phyloP scores from a whole-genome alignment of 2,888 invertebrate species.

The Pandemis heparana region DNA sequence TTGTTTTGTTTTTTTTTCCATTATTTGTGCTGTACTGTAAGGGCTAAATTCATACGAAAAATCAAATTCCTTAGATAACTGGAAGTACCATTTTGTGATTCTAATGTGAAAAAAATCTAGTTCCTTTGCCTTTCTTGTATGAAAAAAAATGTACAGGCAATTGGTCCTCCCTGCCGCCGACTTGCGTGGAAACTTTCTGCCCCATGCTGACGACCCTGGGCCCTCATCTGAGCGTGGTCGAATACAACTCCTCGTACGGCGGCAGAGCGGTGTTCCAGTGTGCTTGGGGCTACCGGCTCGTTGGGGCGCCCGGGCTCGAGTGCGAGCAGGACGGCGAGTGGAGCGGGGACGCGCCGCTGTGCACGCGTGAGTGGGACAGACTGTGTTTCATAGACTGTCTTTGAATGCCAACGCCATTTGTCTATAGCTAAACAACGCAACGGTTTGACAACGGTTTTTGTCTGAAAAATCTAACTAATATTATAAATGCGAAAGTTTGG shows the following conservation, averaged over 20 bases:
- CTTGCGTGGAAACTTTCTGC: conserved; percentile 92
- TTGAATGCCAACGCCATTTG: no score
- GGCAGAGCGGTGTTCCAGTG: conserved; percentile 93
- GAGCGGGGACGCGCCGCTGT: conserved; percentile 91
- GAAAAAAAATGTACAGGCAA: conserved; percentile 80
- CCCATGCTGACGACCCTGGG: conserved; percentile 89
- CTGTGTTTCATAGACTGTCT: background rate
- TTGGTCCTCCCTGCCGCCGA: conserved; percentile 91
- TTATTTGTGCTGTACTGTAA: no score
- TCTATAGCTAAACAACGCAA: no score
- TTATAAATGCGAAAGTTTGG: no score
- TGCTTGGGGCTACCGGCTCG: conserved; percentile 92
- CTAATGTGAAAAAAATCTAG: no score
- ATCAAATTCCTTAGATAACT: no score
- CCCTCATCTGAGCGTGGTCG: conserved; percentile 90
- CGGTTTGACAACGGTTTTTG: no score
- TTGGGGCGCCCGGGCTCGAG: conserved; percentile 91
- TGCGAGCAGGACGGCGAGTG: conserved; percentile 93
- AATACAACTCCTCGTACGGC: conserved; percentile 93
- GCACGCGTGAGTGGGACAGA: conserved; percentile 87
- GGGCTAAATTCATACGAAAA: no score
- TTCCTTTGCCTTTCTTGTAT: no score
- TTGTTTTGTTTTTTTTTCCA: no score
- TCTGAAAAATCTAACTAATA: no score
- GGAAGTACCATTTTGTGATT: no score